Base-by-base conservation (phyloP, 2,113 vertebrate species). In the Charina bottae region DNA sequence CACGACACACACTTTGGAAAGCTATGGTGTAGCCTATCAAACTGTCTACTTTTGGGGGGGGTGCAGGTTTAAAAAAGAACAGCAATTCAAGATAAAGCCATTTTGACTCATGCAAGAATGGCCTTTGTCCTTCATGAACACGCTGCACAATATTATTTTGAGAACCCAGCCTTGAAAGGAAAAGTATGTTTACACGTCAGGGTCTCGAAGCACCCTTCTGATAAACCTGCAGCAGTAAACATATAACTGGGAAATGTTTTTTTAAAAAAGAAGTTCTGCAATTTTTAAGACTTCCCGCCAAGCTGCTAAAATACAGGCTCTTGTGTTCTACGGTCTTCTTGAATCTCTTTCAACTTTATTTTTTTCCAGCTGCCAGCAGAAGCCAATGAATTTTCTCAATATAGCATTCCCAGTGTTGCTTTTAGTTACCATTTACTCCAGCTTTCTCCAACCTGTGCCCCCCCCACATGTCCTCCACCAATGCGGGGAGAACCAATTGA, bases 281-380 rank as follows among this genome's bases (percentile, higher is more conserved):
- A 46, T 15, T 28, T 11, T n/a, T 0, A 89, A 60, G 13, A 89
- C 90, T 56, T 85, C 60, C 83, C 62, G 59, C 26, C 53, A 54
- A 59, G 85, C 42, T 93, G 72, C 62, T 84, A 89, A 93, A 62
- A 1, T 23, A 86, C 26, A 15, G 68, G 55, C 49, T 85, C 90
- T 85, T 95, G 92, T 89, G 13, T 28, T 24, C 4, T 21, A 46
- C 2, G 72, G 89, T 87, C 42, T 55, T 55, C 6, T 17, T 33
- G 64, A 72, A 33, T 33, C 15, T 6, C 28, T 33, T 15, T n/a
- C 28, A 42, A 90, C 23, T 49, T 33, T 10, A 46, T 12, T 87
- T 72, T n/a, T 10, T 13, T 6, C 7, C 62, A 12, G 60, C 46
- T 62, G 7, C 46, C 91, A 53, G 91, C 56, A 85, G 87, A 12